Evolutionary conservation across 2,113 vertebrate genomes (phyloP).

Genomic region (Rhinolophus sinicus): DNA sequence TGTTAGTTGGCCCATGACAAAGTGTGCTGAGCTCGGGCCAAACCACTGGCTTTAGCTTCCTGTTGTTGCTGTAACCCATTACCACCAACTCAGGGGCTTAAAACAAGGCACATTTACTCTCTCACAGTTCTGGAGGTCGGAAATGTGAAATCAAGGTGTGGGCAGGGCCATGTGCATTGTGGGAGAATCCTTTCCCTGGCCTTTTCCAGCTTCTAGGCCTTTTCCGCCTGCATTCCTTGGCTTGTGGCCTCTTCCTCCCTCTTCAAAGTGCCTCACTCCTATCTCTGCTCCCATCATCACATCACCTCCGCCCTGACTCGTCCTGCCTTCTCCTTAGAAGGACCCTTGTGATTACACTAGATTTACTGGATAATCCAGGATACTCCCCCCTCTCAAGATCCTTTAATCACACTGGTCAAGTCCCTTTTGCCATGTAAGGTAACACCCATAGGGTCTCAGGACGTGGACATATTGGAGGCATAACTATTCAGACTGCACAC

Average conservation of each 20-base stretch:
- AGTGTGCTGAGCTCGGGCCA: neutral
- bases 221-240: neutral
- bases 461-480: neutral
- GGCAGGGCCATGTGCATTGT: neutral
- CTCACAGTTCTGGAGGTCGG: neutral
- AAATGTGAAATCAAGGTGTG: neutral
- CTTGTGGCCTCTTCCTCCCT: neutral
- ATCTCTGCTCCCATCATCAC: neutral
- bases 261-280: neutral
- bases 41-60: neutral
- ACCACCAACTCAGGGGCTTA: neutral
- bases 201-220: neutral
- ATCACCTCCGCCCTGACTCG: neutral
- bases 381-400: neutral
- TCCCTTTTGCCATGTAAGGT: neutral
- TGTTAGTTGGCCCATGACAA: neutral
- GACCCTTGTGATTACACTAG: neutral
- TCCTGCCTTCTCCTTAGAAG: neutral
- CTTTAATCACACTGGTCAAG: neutral
- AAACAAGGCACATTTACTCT: neutral
- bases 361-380: neutral
- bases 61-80: neutral
- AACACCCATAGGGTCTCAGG: neutral
- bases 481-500: no score
- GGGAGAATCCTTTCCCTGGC: neutral